Percentiles rank a stretch among this genome's conserved stretches.
phyloP scores from a whole-genome alignment of 2,797 vertebrate genomes.

The Euphonia xanthogaster region DNA sequence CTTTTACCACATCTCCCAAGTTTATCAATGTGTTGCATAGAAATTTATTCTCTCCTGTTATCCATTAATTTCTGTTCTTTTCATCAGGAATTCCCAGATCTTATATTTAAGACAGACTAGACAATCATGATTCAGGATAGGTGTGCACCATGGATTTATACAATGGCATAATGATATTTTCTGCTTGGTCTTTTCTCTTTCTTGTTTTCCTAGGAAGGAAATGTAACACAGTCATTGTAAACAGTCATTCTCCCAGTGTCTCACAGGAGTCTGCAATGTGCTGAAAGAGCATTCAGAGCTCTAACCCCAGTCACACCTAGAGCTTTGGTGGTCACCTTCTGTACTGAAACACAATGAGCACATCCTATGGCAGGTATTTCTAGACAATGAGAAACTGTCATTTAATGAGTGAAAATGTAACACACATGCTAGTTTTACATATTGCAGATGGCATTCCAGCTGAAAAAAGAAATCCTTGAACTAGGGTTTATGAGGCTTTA shows the following conservation, averaged over 20 bases:
- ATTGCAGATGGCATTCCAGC: background rate
- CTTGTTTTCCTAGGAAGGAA: background rate
- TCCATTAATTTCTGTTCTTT: background rate
- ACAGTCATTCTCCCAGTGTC: background rate
- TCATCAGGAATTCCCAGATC: background rate
- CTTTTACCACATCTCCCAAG: background rate
- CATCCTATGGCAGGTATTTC: background rate
- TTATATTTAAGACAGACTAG: background rate
- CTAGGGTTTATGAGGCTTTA: background rate
- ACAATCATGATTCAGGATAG: background rate
- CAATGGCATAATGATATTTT: background rate
- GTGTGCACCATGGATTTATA: background rate
- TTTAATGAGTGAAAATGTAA: background rate
- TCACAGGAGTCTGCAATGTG: rapidly evolving
- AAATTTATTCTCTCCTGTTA: background rate
- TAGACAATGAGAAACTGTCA: background rate
- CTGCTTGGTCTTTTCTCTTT: background rate
- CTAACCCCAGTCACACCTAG: background rate
- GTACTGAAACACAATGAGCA: background rate
- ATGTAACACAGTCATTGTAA: background rate
- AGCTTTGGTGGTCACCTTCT: background rate
- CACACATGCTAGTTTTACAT: background rate
- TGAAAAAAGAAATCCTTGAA: background rate
- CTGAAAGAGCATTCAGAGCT: background rate
- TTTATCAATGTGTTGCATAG: background rate